Percentiles rank a stretch among this genome's conserved stretches.
phyloP scores from a whole-genome alignment of 2,113 vertebrate species.

The Megalops atlanticus region DNA sequence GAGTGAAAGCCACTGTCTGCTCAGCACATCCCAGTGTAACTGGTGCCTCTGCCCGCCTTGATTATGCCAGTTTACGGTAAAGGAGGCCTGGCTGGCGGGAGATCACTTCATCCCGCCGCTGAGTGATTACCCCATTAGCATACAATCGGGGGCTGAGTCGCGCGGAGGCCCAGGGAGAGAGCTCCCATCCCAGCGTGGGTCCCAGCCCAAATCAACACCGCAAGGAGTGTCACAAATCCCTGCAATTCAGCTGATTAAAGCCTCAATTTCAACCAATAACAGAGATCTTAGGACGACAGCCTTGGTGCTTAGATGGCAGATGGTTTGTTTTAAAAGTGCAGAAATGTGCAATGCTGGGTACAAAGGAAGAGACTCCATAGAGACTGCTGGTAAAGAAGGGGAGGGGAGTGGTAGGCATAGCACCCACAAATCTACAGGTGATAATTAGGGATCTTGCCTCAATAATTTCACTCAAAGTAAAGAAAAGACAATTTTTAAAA shows the following conservation, averaged over 20 bases:
- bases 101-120: not conserved
- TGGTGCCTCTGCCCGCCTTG: not conserved
- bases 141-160: not conserved
- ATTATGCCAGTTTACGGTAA: not conserved
- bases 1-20: not conserved
- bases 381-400: too few relatives aligned
- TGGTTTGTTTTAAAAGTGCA: not conserved
- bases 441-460: too few relatives aligned
- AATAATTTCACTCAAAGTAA: too few relatives aligned
- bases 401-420: too few relatives aligned
- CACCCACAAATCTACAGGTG: too few relatives aligned
- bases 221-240: not conserved
- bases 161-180: not conserved
- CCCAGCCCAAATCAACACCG: not conserved
- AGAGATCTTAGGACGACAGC: not conserved
- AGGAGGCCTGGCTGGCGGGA: not conserved
- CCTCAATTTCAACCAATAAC: not conserved
- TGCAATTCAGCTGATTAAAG: constrained; percentile 2
- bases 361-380: not conserved
- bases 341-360: not conserved
- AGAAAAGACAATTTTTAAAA: too few relatives aligned
- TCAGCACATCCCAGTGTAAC: not conserved
- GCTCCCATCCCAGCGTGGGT: not conserved
- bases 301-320: not conserved
- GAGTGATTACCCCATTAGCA: not conserved